Percentiles rank a stretch among this genome's conserved stretches.
Conservation (phyloP, 2,113 vertebrate species). For the Cisticola juncidis region DNA sequence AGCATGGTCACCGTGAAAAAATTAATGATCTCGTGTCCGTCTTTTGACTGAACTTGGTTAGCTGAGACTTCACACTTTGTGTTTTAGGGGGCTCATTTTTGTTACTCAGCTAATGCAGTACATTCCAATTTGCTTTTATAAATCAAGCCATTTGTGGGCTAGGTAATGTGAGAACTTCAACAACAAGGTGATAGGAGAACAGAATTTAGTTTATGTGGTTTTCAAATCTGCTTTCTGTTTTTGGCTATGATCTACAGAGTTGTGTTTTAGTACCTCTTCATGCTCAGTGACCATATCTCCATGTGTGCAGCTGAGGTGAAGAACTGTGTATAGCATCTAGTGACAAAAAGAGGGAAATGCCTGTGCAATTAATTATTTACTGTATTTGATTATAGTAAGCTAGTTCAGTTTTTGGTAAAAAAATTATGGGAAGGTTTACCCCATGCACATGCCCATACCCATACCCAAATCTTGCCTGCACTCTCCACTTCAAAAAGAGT, state of each 20-base stretch:
- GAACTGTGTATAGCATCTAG: accelerated
- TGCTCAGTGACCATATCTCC: accelerated
- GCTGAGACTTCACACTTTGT: background rate
- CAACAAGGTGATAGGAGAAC: background rate
- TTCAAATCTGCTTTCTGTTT: background rate
- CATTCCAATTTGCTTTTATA: background rate
- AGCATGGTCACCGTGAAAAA: accelerated
- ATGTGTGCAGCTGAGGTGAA: background rate
- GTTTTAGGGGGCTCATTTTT: background rate
- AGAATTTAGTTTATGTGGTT: background rate
- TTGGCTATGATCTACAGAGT: background rate
- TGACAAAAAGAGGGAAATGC: background rate
- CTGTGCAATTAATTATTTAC: background rate
- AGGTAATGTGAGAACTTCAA: background rate
- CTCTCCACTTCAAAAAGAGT: background rate
- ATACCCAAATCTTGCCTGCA: background rate
- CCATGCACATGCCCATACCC: accelerated
- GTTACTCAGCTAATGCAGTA: background rate
- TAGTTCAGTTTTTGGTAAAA: background rate
- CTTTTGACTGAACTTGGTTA: background rate
- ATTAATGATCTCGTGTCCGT: accelerated
- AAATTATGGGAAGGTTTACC: background rate
- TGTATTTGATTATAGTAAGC: background rate
- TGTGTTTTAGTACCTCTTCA: background rate
- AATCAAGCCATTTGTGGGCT: background rate